phyloP scores from a whole-genome alignment of 2,113 vertebrate species.

The Eurypyga helias region DNA sequence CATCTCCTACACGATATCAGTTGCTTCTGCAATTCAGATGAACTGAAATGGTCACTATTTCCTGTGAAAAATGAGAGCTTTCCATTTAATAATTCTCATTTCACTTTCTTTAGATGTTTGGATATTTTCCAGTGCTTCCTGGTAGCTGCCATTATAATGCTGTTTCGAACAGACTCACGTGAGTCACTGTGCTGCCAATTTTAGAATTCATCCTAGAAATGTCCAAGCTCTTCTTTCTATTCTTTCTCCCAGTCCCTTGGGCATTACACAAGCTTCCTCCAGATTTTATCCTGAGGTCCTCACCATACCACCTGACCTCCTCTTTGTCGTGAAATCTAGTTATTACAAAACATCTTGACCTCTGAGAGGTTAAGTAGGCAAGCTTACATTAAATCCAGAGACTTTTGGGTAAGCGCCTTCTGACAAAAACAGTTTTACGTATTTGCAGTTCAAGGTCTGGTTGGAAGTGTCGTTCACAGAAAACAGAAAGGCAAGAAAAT shows the following conservation, averaged over 20 bases:
- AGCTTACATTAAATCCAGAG: not conserved
- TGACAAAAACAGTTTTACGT: not conserved
- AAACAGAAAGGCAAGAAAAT: not conserved
- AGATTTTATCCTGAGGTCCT: not conserved
- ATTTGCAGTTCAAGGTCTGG: not conserved
- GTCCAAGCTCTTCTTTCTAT: not conserved
- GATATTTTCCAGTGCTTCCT: not conserved
- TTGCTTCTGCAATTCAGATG: not conserved
- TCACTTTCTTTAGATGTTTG: not conserved
- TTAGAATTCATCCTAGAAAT: not conserved
- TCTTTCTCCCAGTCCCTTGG: not conserved
- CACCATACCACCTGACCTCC: not conserved
- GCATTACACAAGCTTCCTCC: not conserved
- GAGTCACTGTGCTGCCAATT: not conserved
- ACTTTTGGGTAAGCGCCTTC: not conserved
- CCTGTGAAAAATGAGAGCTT: not conserved
- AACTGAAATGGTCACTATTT: not conserved
- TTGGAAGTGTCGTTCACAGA: not conserved
- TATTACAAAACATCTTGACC: not conserved
- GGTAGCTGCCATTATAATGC: not conserved
- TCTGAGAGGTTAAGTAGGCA: conserved; percentile 15
- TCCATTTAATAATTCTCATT: not conserved
- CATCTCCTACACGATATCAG: not conserved
- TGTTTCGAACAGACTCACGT: not conserved
- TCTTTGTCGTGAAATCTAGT: not conserved